Percentiles rank a stretch among this genome's conserved stretches.
These are phyloP conservation scores for Callipepla squamata DNA, from an alignment of 2,113 vertebrate species.

Conservation along the genomic window DNA sequence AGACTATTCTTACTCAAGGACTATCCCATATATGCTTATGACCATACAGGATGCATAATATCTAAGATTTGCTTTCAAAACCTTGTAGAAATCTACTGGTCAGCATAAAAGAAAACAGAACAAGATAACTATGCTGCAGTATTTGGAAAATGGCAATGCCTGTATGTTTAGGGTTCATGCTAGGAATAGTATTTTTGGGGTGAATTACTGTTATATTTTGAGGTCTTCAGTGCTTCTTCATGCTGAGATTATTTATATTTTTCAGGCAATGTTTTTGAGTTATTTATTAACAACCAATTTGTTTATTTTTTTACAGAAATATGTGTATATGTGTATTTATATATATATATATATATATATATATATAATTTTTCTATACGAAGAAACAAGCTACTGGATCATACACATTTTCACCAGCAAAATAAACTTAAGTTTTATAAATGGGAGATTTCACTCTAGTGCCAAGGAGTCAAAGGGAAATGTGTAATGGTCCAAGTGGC, in stretches of 20 bases:
- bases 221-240: accelerated
- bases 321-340: neutral
- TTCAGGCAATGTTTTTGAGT: neutral
- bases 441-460: neutral
- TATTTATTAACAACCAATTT: accelerated
- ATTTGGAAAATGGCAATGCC: neutral
- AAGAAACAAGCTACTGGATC: neutral
- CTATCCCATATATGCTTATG: neutral
- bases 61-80: neutral
- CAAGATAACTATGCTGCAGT: neutral
- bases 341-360: neutral
- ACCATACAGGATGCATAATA: no score
- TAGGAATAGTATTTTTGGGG: neutral
- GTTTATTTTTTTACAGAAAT: neutral
- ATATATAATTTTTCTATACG: neutral
- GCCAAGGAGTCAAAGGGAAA: neutral
- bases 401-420: neutral
- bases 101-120: neutral
- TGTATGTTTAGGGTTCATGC: neutral
- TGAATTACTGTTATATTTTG: neutral
- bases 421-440: neutral
- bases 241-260: neutral
- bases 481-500: neutral
- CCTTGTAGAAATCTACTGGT: neutral
- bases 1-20: neutral